These are phyloP conservation scores for Venustoraphidia nigricollis DNA, from an alignment of 2,888 invertebrate genomes.

Conservation along the genomic window DNA sequence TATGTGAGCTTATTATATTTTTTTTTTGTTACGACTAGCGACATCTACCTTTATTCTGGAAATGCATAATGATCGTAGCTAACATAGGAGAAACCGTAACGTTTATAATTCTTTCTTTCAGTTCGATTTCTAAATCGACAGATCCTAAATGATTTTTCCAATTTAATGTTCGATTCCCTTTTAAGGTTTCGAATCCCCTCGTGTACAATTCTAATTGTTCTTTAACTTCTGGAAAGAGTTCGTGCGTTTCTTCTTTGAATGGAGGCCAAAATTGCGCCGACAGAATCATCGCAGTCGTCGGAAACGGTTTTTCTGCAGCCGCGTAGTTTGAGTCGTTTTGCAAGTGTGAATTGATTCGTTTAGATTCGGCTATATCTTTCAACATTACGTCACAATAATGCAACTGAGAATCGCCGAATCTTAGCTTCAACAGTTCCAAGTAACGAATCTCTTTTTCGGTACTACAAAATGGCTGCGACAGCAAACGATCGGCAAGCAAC, in stretches of 20 bases:
- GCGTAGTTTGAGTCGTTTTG: constrained; percentile 52
- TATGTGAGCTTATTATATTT: too few relatives aligned
- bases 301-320: constrained; percentile 35
- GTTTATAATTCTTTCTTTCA: constrained; percentile 57
- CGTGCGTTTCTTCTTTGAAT: constrained; percentile 85
- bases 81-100: constrained; percentile 84
- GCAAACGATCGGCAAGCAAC: constrained; percentile 75
- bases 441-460: constrained; percentile 85
- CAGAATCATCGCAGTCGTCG: constrained; percentile 75
- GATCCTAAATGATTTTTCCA: constrained; percentile 92
- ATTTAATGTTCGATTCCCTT: constrained; percentile 79
- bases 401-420: constrained; percentile 91
- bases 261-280: constrained; percentile 98
- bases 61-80: constrained; percentile 87
- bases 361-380: constrained; percentile 92
- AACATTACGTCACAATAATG: constrained; percentile 98
- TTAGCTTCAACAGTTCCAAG: constrained; percentile 79
- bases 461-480: constrained; percentile 72
- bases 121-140: constrained; percentile 79
- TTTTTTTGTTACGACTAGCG: constrained; percentile 3
- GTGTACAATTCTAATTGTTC: constrained; percentile 75
- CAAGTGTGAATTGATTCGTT: constrained; percentile 76
- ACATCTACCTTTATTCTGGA: constrained; percentile 62
- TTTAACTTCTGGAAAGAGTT: constrained; percentile 66
- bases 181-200: constrained; percentile 76